These are phyloP conservation scores for Amphibalanus amphitrite DNA, from an alignment of 1,140 invertebrate species.

Conservation along the genomic window DNA sequence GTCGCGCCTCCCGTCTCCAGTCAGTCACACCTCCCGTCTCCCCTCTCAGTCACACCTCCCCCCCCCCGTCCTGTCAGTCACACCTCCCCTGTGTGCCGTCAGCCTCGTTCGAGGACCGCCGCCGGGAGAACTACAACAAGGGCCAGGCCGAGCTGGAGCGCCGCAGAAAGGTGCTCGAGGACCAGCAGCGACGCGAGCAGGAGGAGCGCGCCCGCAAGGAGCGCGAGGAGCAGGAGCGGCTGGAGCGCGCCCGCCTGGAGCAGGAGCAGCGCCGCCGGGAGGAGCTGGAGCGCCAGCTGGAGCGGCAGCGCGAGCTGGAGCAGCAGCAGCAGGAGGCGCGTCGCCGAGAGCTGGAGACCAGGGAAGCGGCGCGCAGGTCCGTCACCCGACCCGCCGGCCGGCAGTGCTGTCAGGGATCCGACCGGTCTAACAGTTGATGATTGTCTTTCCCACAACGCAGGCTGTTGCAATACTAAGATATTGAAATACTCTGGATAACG, in stretches of 20 bases:
- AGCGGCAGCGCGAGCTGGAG: constrained; percentile 65
- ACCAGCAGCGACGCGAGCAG: constrained; percentile 71
- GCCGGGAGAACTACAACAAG: constrained; percentile 94
- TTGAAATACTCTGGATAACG: no score
- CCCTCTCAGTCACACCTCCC: no score
- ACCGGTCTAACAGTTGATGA: no score
- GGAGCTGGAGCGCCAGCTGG: constrained; percentile 54
- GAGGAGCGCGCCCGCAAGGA: constrained; percentile 85
- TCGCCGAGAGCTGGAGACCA: constrained; percentile 51
- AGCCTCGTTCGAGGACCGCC: constrained; percentile 81
- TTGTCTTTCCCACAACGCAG: no score
- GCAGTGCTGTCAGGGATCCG: no score
- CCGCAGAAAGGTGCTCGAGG: constrained; percentile 62
- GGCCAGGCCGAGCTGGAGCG: constrained; percentile 93
- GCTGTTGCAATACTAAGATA: no score
- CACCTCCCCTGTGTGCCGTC: no score
- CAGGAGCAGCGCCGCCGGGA: constrained; percentile 45
- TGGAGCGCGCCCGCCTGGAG: constrained; percentile 50
- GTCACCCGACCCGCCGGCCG: no score
- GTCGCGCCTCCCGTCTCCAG: no score
- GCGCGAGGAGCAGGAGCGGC: constrained; percentile 44
- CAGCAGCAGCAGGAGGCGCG: constrained; percentile 48
- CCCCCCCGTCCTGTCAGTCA: no score
- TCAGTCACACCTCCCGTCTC: no score
- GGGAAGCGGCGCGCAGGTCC: constrained; percentile 54